phyloP scores from a whole-genome alignment of 2,888 invertebrate species.

The Cerceris rybyensis region DNA sequence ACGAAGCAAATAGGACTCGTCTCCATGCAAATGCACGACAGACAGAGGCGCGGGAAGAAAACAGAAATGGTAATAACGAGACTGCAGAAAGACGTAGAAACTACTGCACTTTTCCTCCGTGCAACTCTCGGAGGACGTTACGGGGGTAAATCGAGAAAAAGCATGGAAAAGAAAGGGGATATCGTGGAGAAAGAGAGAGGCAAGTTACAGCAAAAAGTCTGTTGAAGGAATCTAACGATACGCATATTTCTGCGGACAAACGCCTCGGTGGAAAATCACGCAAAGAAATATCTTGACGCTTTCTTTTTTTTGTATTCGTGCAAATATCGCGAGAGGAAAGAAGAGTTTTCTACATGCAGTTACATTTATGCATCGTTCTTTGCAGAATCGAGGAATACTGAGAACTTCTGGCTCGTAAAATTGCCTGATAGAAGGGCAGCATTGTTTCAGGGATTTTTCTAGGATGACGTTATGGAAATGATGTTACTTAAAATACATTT shows the following conservation, averaged over 20 bases:
- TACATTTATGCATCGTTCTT: background rate
- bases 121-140: conserved; percentile 19
- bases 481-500: too few relatives aligned
- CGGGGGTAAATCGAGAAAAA: conserved; percentile 41
- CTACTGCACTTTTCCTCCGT: conserved; percentile 13
- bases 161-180: conserved; percentile 1
- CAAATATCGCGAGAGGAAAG: background rate
- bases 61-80: conserved; percentile 51
- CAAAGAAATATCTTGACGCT: background rate
- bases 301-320: background rate
- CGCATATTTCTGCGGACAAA: conserved; percentile 13
- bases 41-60: conserved; percentile 22
- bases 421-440: too few relatives aligned
- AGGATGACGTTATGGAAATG: too few relatives aligned
- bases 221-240: conserved; percentile 37
- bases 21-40: conserved; percentile 57
- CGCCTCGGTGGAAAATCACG: conserved; percentile 4
- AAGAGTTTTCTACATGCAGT: background rate
- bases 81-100: conserved; percentile 30
- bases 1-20: conserved; percentile 51
- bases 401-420: too few relatives aligned
- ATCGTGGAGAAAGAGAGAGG: background rate
- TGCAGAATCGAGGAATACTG: background rate
- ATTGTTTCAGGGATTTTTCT: too few relatives aligned
- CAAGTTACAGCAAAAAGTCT: conserved; percentile 24